phyloP scores from a whole-genome alignment of 2,888 invertebrate genomes.

The Chaetoderma sp. region DNA sequence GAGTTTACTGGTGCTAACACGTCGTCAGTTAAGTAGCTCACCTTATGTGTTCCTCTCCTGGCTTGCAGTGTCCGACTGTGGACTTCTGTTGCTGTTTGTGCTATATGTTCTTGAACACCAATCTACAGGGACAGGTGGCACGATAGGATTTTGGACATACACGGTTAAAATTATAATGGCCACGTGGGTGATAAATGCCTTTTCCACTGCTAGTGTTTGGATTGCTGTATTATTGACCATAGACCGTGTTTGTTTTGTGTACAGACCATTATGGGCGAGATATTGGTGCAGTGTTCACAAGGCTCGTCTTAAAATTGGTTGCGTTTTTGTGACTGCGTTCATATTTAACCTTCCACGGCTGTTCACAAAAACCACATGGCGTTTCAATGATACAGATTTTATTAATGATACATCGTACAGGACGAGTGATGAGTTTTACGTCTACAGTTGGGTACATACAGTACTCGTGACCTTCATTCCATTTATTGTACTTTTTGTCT shows the following conservation, averaged over 20 bases:
- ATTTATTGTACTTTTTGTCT: constrained; percentile 43
- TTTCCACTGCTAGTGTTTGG: constrained; percentile 58
- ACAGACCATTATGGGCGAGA: constrained; percentile 59
- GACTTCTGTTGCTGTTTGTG: constrained; percentile 53
- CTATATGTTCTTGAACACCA: constrained; percentile 36
- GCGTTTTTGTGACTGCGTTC: constrained; percentile 43
- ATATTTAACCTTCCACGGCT: constrained; percentile 59
- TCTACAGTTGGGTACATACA: constrained; percentile 55
- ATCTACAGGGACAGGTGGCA: constrained; percentile 4
- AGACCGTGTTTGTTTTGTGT: constrained; percentile 59
- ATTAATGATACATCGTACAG: constrained; percentile 46
- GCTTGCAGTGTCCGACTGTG: constrained; percentile 58
- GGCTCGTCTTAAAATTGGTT: constrained; percentile 50
- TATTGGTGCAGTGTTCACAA: constrained; percentile 55
- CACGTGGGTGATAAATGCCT: constrained; percentile 47
- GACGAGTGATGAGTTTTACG: constrained; percentile 33
- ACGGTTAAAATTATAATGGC: neutral
- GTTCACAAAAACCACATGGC: constrained; percentile 36
- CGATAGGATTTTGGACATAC: neutral
- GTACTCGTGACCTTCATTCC: constrained; percentile 54
- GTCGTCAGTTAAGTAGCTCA: constrained; percentile 58
- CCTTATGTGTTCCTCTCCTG: constrained; percentile 64
- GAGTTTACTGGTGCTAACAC: constrained; percentile 59
- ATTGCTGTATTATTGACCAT: constrained; percentile 60
- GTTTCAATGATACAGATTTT: neutral